Evolutionary conservation across 2,797 vertebrate species (phyloP).

Genomic region (Pseudomugil tenellus): DNA sequence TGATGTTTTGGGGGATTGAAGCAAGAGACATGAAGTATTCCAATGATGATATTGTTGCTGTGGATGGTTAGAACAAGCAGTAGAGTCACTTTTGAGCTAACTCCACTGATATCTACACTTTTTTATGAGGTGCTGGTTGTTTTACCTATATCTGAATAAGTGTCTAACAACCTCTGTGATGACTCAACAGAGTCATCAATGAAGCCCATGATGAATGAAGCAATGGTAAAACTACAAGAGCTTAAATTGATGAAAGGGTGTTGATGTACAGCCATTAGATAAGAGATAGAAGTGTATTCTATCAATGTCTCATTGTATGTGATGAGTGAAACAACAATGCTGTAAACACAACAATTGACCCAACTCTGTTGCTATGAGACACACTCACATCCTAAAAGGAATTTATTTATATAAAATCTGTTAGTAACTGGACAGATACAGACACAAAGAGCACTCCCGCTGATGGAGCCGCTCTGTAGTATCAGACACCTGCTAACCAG

Average conservation of each 20-base stretch:
- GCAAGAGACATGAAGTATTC: not conserved
- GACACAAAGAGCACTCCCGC: slow-evolving; percentile 36
- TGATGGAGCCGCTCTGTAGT: slow-evolving; percentile 52
- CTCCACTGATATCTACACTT: not conserved
- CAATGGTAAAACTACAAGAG: not conserved
- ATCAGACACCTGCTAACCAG: slow-evolving; percentile 58
- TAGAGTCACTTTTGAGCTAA: not conserved
- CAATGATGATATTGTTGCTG: not conserved
- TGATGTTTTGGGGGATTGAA: not conserved
- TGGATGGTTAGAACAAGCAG: not conserved
- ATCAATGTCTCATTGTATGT: not conserved
- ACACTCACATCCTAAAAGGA: slow-evolving; percentile 12
- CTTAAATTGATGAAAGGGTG: not conserved
- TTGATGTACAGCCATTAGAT: not conserved
- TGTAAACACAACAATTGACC: slow-evolving; percentile 10
- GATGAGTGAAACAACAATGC: not conserved
- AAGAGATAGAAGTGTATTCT: not conserved
- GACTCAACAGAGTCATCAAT: not conserved
- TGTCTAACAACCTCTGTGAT: not conserved
- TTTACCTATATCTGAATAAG: not conserved
- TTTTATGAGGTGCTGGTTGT: not conserved
- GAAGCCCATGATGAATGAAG: not conserved
- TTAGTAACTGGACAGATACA: slow-evolving; percentile 56
- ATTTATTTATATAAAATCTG: slow-evolving; percentile 34
- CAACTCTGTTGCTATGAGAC: slow-evolving; percentile 15